Evolutionary conservation across 30 jellyfish, hydroid and myxozoan species (phyloP).

Genomic region (Aurelia sp.): DNA sequence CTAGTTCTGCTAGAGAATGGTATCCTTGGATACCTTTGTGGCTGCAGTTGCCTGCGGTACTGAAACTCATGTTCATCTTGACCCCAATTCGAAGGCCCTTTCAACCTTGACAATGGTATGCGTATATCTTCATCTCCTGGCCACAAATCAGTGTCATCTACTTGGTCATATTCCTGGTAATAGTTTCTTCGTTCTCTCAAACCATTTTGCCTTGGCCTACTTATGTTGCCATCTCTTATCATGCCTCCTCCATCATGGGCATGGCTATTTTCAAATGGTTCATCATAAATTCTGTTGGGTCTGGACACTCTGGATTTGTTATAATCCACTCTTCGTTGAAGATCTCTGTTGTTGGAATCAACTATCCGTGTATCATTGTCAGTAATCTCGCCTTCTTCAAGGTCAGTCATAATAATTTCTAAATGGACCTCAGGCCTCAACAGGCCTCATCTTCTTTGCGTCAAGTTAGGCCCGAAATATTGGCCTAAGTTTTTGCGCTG

Average conservation of each 20-base stretch:
- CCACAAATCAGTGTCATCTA: too few relatives aligned
- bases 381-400: conserved; percentile 49
- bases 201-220: background rate
- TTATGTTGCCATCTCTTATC: background rate
- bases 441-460: too few relatives aligned
- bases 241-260: background rate
- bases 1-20: conserved; percentile 22
- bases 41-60: background rate
- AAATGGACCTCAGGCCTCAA: too few relatives aligned
- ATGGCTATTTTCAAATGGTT: background rate
- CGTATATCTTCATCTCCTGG: too few relatives aligned
- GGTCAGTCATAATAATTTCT: conserved; percentile 13
- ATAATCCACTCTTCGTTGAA: background rate
- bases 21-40: background rate
- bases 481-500: too few relatives aligned
- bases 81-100: too few relatives aligned
- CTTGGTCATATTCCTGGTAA: background rate
- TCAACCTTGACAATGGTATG: too few relatives aligned
- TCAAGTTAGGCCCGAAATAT: too few relatives aligned
- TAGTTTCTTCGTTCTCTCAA: background rate
- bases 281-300: background rate
- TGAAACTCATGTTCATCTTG: background rate
- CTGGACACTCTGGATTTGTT: background rate
- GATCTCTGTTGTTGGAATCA: background rate
- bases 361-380: background rate